These are phyloP conservation scores for Cinclus mexicanus DNA, from an alignment of 2,113 vertebrate genomes.

Conservation along the genomic window DNA sequence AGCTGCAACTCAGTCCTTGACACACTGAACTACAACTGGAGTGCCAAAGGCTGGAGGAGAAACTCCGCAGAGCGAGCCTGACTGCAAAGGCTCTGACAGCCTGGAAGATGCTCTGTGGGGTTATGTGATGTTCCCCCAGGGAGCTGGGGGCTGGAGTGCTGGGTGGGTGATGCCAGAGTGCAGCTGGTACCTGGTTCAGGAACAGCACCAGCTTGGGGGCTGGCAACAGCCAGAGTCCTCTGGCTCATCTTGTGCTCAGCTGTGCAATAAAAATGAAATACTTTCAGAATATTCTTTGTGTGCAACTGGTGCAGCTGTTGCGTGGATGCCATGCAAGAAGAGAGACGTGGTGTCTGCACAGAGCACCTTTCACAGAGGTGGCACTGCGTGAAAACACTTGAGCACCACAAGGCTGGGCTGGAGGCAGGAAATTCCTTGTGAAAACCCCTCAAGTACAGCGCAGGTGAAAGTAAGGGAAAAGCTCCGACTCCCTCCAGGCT, in stretches of 20 bases:
- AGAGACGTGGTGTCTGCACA: background rate
- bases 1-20: conserved; percentile 32
- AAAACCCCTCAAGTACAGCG: background rate
- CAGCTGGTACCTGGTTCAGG: background rate
- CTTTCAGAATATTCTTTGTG: background rate
- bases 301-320: background rate
- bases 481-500: background rate
- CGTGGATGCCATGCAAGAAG: background rate
- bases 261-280: background rate
- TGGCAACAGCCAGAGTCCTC: background rate
- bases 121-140: background rate
- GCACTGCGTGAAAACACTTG: background rate
- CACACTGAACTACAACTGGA: conserved; percentile 43
- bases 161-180: background rate
- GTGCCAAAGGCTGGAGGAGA: background rate
- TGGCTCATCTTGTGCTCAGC: background rate
- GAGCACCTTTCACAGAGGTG: background rate
- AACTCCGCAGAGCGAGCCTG: rapidly evolving
- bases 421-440: background rate
- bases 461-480: background rate
- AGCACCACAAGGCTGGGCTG: background rate
- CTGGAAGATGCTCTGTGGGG: background rate
- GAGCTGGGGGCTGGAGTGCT: background rate
- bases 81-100: background rate
- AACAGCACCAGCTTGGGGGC: background rate